A percentile compares a stretch with the other conserved stretches of the same genome.
Evolutionary conservation across 2,113 vertebrate genomes (phyloP).

Genomic region (Rhinichthys klamathensis): DNA sequence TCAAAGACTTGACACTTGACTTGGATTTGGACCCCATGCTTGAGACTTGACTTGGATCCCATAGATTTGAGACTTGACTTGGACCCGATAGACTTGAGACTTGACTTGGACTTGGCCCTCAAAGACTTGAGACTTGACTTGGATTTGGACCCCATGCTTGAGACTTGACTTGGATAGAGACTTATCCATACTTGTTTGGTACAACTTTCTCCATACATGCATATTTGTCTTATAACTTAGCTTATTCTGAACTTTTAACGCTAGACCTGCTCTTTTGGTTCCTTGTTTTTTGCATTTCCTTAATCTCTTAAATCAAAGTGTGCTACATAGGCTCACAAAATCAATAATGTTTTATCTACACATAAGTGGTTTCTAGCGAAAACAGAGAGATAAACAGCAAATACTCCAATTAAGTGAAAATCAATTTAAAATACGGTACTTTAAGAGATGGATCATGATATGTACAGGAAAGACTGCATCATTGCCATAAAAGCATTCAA

Average conservation of each 20-base stretch:
- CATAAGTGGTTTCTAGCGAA: background rate
- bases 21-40: too few relatives aligned
- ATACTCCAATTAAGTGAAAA: background rate
- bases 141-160: too few relatives aligned
- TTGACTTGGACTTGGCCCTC: too few relatives aligned
- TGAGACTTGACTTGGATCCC: too few relatives aligned
- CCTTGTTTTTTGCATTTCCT: background rate
- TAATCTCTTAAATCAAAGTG: background rate
- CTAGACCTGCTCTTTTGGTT: background rate
- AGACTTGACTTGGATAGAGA: too few relatives aligned
- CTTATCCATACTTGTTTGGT: background rate
- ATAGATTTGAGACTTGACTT: too few relatives aligned
- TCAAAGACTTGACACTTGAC: too few relatives aligned
- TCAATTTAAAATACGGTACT: background rate
- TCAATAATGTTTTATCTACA: slow-evolving; percentile 2
- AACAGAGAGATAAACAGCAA: background rate
- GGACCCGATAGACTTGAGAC: too few relatives aligned
- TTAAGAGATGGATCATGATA: background rate
- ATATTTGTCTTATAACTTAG: background rate
- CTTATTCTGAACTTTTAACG: background rate
- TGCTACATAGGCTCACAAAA: background rate
- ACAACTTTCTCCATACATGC: too few relatives aligned
- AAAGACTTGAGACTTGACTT: too few relatives aligned
- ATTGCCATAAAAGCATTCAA: background rate
- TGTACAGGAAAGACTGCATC: background rate